Percentiles rank a stretch among this genome's conserved stretches.
Conservation (phyloP, 2,797 vertebrate genomes). For the Eptatretus atami region DNA sequence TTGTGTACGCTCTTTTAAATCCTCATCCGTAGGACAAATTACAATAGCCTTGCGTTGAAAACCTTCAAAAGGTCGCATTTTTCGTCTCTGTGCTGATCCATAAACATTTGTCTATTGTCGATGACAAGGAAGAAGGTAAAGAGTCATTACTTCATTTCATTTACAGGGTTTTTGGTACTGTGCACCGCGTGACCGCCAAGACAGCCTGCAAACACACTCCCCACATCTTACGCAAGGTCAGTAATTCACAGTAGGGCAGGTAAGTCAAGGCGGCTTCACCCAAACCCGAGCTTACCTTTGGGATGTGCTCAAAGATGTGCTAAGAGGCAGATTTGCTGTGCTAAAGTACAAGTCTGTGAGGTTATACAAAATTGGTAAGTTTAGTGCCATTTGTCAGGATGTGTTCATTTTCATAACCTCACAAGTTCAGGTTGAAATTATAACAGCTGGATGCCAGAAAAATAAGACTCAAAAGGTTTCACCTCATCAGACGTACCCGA, state of each 20-base stretch:
- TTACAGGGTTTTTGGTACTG: constrained; percentile 4
- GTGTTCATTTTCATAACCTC: no score
- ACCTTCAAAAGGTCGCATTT: constrained; percentile 93
- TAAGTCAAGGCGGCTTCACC: not conserved
- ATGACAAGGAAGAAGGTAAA: constrained; percentile 29
- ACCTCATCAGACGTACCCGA: no score
- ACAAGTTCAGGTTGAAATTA: no score
- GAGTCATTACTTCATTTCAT: constrained; percentile 6
- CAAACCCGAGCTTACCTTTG: not conserved
- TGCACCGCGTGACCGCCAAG: not conserved
- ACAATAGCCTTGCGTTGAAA: constrained; percentile 82
- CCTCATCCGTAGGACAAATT: constrained; percentile 74
- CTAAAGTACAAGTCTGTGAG: no score
- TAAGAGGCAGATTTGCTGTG: no score
- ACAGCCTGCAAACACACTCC: constrained; percentile 1
- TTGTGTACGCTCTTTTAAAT: constrained; percentile 59
- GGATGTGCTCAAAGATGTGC: no score
- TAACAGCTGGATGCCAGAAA: no score
- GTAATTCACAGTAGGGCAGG: not conserved
- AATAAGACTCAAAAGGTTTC: no score
- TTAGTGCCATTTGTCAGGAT: no score
- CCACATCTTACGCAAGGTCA: constrained; percentile 2
- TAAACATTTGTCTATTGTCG: constrained; percentile 76
- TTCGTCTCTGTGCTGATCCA: constrained; percentile 77
- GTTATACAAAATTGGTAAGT: no score